Evolutionary conservation across 35 echinoderm and acorn worm genomes (phyloP).

Genomic region (Acanthaster planci): DNA sequence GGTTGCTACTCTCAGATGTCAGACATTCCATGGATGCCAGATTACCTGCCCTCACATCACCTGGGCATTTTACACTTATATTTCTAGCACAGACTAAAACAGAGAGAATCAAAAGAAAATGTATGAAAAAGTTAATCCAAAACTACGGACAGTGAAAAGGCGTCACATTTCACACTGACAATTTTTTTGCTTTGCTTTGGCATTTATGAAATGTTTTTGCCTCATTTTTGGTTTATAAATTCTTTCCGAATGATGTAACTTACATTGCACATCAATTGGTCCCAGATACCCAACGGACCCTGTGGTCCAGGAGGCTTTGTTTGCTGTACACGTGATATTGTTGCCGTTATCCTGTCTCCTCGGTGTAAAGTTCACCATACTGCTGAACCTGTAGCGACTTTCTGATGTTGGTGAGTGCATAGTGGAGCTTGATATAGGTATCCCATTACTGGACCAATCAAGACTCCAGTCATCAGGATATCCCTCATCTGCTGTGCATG

Average conservation of each 20-base stretch:
- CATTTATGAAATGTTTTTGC: background rate
- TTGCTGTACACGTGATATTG: background rate
- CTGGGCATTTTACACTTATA: background rate
- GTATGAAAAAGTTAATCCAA: too few relatives aligned
- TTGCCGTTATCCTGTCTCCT: background rate
- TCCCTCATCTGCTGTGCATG: background rate
- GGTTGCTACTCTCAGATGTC: background rate
- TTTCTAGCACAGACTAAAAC: background rate
- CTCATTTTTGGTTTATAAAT: background rate
- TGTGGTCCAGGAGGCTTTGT: background rate
- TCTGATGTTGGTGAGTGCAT: background rate
- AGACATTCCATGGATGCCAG: background rate
- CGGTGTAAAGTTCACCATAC: background rate
- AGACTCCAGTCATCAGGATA: background rate
- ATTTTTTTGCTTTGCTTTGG: too few relatives aligned
- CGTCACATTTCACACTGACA: too few relatives aligned
- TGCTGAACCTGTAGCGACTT: slow-evolving; percentile 3
- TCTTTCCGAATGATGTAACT: background rate
- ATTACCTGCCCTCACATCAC: background rate
- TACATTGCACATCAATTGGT: background rate
- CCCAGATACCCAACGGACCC: background rate
- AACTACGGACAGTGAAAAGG: too few relatives aligned
- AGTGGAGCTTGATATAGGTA: background rate
- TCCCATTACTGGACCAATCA: background rate
- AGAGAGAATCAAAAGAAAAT: background rate